Evolutionary conservation across 2,113 vertebrate species (phyloP).

Genomic region (Lophius piscatorius): DNA sequence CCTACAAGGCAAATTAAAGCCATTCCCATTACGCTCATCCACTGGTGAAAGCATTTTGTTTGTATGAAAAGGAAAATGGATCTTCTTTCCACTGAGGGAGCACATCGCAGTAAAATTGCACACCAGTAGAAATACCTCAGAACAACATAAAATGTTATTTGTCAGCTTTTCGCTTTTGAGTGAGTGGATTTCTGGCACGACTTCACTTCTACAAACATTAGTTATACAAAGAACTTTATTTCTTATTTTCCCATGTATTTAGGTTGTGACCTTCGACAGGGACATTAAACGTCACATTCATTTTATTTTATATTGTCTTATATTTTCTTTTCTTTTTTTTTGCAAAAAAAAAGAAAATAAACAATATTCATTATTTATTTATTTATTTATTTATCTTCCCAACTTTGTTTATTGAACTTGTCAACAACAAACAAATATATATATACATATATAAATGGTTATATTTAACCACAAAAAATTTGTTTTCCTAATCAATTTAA

Average conservation of each 20-base stretch:
- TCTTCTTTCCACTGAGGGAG: slow-evolving; percentile 49
- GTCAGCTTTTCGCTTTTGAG: slow-evolving; percentile 12
- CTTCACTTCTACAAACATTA: neutral
- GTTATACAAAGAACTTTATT: neutral
- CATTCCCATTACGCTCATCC: slow-evolving; percentile 29
- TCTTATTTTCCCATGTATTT: neutral
- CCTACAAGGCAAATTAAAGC: slow-evolving; percentile 51
- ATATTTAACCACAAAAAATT: too few relatives aligned
- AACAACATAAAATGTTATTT: slow-evolving; percentile 20
- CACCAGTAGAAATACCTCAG: neutral
- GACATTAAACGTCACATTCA: neutral
- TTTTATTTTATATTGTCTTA: too few relatives aligned
- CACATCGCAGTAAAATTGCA: slow-evolving; percentile 24
- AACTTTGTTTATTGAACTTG: too few relatives aligned
- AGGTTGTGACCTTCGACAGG: neutral
- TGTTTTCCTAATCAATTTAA: too few relatives aligned
- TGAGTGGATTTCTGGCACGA: neutral
- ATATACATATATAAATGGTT: too few relatives aligned
- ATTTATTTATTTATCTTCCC: too few relatives aligned
- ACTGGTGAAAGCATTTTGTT: slow-evolving; percentile 15
- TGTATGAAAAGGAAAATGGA: neutral
- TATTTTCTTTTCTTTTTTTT: too few relatives aligned
- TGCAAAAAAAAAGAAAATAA: too few relatives aligned
- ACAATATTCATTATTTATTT: too few relatives aligned
- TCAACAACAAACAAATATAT: too few relatives aligned